These are phyloP conservation scores for Podabrus alpinus DNA, from an alignment of 2,888 invertebrate species.

Conservation along the genomic window DNA sequence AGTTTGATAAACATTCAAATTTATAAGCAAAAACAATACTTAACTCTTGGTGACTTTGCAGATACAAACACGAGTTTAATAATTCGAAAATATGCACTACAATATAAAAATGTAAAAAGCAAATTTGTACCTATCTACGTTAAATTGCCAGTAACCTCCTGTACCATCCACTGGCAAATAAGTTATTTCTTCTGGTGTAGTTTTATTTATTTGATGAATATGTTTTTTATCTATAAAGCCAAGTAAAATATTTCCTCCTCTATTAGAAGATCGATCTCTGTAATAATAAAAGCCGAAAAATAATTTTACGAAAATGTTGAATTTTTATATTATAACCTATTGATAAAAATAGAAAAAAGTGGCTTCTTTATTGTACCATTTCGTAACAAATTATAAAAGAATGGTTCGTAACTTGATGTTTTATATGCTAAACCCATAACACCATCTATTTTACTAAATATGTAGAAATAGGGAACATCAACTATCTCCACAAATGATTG, in stretches of 20 bases:
- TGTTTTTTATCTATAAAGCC: conserved; percentile 69
- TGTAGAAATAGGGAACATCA: conserved; percentile 66
- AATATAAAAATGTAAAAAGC: too few relatives aligned
- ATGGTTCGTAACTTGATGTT: conserved; percentile 61
- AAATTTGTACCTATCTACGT: conserved; percentile 63
- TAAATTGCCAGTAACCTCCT: conserved; percentile 71
- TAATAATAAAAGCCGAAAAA: background rate
- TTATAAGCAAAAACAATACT: background rate
- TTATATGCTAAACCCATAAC: conserved; percentile 69
- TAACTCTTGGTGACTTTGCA: background rate
- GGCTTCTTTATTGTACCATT: conserved; percentile 59
- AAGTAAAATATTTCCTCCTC: conserved; percentile 62
- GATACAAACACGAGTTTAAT: background rate
- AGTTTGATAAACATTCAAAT: background rate
- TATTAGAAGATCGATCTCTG: conserved; percentile 61
- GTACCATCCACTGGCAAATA: conserved; percentile 62
- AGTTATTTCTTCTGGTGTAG: conserved; percentile 60
- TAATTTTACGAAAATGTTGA: background rate
- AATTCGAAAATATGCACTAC: background rate
- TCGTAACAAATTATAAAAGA: conserved; percentile 67
- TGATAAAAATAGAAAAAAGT: conserved; percentile 72
- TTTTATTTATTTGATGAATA: conserved; percentile 53
- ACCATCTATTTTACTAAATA: conserved; percentile 72
- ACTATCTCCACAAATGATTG: conserved; percentile 76
- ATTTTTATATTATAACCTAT: conserved; percentile 58